Percentiles rank a stretch among this genome's conserved stretches.
phyloP scores from a whole-genome alignment of 2,888 invertebrate genomes.

The Leptopilina drosophilae region DNA sequence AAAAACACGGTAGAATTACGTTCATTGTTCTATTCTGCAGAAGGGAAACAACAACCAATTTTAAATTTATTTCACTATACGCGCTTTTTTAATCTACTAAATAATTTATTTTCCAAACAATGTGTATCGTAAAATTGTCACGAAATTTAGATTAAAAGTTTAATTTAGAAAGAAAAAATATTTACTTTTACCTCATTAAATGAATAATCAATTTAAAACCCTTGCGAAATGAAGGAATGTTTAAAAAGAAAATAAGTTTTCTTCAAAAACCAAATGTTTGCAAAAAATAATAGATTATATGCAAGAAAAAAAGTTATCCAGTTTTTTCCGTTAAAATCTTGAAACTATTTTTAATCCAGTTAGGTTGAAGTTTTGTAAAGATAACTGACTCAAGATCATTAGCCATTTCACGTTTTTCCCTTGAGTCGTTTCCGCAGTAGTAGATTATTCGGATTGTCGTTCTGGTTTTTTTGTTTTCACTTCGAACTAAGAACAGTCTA shows the following conservation, averaged over 20 bases:
- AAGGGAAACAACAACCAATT: background rate
- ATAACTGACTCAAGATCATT: conserved; percentile 27
- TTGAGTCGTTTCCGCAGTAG: conserved; percentile 54
- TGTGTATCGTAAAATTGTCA: too few relatives aligned
- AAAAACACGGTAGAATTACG: background rate
- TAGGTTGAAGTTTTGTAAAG: background rate
- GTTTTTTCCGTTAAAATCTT: background rate
- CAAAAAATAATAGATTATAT: too few relatives aligned
- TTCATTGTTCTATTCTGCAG: background rate
- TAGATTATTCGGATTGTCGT: conserved; percentile 58
- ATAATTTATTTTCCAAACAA: background rate
- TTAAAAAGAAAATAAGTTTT: too few relatives aligned
- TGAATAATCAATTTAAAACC: too few relatives aligned
- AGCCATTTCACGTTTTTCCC: conserved; percentile 39
- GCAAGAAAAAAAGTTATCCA: too few relatives aligned
- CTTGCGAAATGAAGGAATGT: too few relatives aligned
- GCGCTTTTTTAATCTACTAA: background rate
- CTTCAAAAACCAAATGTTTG: too few relatives aligned
- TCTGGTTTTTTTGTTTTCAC: conserved; percentile 24
- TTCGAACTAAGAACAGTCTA: conserved; percentile 6
- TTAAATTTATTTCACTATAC: background rate
- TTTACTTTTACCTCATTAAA: too few relatives aligned
- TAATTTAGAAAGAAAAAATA: too few relatives aligned
- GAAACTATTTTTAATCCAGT: background rate
- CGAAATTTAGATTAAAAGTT: too few relatives aligned